Evolutionary conservation across 1,140 invertebrate genomes (phyloP), one percentile per base, ranked within the genome.

Genomic region (Reticulitermes speratus): DNA sequence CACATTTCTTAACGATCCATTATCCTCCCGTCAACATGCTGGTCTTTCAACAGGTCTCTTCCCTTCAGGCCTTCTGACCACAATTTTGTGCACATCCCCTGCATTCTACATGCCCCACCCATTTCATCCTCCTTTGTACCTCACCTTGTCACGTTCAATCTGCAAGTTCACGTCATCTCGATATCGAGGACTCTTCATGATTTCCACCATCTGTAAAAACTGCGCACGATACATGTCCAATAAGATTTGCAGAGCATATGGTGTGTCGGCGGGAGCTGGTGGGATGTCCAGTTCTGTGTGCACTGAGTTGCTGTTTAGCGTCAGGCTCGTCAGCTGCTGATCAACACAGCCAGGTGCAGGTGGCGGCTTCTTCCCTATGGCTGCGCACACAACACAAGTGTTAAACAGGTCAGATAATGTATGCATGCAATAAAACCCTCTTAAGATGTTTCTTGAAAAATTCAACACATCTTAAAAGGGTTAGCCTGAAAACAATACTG

Each of bases 291-390:
- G 91, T 91, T 97, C 96, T 87, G 95, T 94, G 90, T 97, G 96
- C 85, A 95, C 92, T 82, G 94, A 93, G 44, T 93, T 92, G 16
- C 92, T 91, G 87, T 93, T 91, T 88, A 92, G 92, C 85, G 94
- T 94, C 59, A 97, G 90, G 30, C 95, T 94, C 19, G 96, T 97
- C 75, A 98, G 91, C 88, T 97, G 96, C 90, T 98, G 97, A 90
- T 97, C 97, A 81, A 98, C 95, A 89, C 96, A 97, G 81, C 97
- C 97, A 25, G 96, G 97, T 30, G 97, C 96, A 30, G 96, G 96
- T 30, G 95, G 95, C 87, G 94, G 90, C 89, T 95, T 95, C 88
- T 95, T 95, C 9, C 94, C 93, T 59, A 92, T 90, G 16, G 93
- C 93, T 91, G 87, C 38, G 87, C 87, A 85, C 38, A 48, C 83